These are phyloP conservation scores for Cataglyphis cursor DNA, from an alignment of 2,888 invertebrate species.

Conservation along the genomic window DNA sequence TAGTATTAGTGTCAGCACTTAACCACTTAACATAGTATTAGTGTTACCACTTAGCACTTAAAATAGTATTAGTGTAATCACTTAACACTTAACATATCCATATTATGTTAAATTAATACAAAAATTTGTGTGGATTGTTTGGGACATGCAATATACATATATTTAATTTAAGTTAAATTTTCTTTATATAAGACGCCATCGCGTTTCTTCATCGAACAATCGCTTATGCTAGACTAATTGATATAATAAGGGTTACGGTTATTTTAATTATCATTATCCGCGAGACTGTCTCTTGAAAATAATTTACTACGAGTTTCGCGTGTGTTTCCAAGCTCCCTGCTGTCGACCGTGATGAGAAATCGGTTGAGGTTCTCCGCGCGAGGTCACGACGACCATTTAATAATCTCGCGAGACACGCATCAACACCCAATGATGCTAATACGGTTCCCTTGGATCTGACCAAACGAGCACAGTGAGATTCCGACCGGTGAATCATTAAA, in stretches of 20 bases:
- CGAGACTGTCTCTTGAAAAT: not conserved
- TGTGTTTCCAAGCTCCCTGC: not conserved
- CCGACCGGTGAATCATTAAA: constrained; percentile 59
- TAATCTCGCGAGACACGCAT: constrained; percentile 29
- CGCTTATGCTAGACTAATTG: not conserved
- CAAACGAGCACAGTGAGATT: constrained; percentile 48
- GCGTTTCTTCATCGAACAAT: not conserved
- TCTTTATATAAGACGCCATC: no score
- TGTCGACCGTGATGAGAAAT: constrained; percentile 9
- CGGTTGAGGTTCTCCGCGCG: constrained; percentile 20
- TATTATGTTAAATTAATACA: no score
- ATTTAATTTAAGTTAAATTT: no score
- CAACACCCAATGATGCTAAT: constrained; percentile 32
- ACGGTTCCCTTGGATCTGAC: constrained; percentile 33
- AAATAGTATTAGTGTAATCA: no score
- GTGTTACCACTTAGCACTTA: no score
- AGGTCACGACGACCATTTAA: constrained; percentile 8
- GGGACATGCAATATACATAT: no score
- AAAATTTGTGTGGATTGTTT: no score
- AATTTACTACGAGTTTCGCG: not conserved
- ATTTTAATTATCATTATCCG: not conserved
- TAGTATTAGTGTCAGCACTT: no score
- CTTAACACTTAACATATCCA: no score
- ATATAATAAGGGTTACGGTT: not conserved
- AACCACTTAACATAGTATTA: no score